Conservation (phyloP, 2,113 vertebrate genomes). For the Oplegnathus fasciatus region DNA sequence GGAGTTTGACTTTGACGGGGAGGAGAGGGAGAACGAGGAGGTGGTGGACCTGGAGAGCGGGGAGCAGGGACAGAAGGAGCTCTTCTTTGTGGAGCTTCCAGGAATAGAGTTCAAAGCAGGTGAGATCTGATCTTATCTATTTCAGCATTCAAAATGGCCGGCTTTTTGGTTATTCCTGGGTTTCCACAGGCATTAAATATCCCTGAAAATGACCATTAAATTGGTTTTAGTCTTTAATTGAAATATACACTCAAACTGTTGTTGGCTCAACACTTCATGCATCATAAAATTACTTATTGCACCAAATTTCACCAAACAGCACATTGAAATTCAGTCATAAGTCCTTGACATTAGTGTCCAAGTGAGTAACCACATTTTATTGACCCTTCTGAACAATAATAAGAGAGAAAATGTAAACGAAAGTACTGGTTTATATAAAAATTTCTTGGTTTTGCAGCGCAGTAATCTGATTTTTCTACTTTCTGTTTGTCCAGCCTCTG, state of each 20-base stretch:
- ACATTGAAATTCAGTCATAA: too few relatives aligned
- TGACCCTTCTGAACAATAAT: too few relatives aligned
- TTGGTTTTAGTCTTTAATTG: not conserved
- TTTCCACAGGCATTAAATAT: too few relatives aligned
- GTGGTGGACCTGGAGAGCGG: conserved; percentile 54
- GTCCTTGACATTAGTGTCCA: not conserved
- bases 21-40: conserved; percentile 84
- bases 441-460: not conserved
- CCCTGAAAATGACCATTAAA: not conserved
- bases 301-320: too few relatives aligned
- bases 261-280: not conserved
- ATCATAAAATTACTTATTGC: not conserved
- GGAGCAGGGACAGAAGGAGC: conserved; percentile 83
- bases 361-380: too few relatives aligned
- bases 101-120: conserved; percentile 93
- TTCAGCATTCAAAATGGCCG: not conserved
- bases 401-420: not conserved
- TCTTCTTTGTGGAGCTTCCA: conserved; percentile 91
- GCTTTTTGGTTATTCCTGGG: not conserved
- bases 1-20: conserved; percentile 82
- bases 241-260: too few relatives aligned
- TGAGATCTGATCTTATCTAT: conserved; percentile 45
- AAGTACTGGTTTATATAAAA: not conserved
- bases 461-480: not conserved
- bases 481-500: conserved; percentile 85